These are phyloP conservation scores for Polietes domitor DNA, from an alignment of 2,888 invertebrate species.

Conservation along the genomic window DNA sequence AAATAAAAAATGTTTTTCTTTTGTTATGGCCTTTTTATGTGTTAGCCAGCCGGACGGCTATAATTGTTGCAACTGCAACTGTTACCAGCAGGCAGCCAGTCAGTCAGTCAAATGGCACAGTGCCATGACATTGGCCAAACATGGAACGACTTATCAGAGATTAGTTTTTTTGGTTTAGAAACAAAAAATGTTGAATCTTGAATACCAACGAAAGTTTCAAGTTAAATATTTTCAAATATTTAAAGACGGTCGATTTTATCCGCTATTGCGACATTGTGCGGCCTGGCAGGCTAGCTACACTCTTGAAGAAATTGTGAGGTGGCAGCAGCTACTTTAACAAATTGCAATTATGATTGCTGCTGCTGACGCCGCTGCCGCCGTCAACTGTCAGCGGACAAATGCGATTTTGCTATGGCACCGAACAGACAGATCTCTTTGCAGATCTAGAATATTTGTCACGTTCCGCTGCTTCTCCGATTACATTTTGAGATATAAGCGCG, in stretches of 20 bases:
- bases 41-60: conserved; percentile 14
- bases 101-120: too few species aligned
- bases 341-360: conserved; percentile 55
- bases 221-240: too few species aligned
- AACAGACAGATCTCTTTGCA: conserved; percentile 38
- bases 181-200: too few species aligned
- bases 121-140: too few species aligned
- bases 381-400: neutral
- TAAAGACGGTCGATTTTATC: too few species aligned
- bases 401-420: conserved; percentile 23
- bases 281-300: conserved; percentile 11
- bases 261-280: too few species aligned
- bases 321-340: conserved; percentile 51
- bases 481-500: conserved; percentile 54
- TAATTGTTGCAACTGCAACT: conserved; percentile 48
- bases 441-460: conserved; percentile 70
- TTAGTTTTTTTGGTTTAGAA: too few species aligned
- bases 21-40: conserved; percentile 7
- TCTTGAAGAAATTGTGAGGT: conserved; percentile 50
- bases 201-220: too few species aligned
- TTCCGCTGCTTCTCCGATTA: conserved; percentile 64
- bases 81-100: conserved; percentile 12
- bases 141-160: too few species aligned
- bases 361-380: conserved; percentile 10
- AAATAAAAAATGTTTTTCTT: conserved; percentile 48